phyloP scores from a whole-genome alignment of 1,140 invertebrate genomes.

The Pogonomyrmex californicus region DNA sequence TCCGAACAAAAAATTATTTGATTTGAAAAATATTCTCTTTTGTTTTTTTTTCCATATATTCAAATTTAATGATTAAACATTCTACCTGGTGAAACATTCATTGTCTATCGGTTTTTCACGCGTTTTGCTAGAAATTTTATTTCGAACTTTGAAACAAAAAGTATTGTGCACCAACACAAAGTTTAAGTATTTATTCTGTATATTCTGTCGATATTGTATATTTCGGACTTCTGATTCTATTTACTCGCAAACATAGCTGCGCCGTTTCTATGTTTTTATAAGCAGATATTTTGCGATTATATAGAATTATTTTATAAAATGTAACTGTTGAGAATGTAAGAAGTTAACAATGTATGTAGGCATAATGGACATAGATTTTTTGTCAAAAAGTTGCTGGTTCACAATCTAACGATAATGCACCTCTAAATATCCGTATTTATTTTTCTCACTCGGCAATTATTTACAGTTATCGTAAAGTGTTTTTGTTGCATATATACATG shows the following conservation, averaged over 20 bases:
- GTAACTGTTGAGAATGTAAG: not conserved
- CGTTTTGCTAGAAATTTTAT: constrained; percentile 28
- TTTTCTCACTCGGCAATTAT: not conserved
- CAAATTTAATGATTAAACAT: constrained; percentile 39
- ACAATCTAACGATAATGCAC: not conserved
- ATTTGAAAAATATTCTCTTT: constrained; percentile 23
- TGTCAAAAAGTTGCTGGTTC: constrained; percentile 4
- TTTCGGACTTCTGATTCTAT: constrained; percentile 36
- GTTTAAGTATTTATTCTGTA: constrained; percentile 30
- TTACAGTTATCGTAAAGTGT: not conserved
- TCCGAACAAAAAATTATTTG: constrained; percentile 6
- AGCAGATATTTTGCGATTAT: constrained; percentile 8
- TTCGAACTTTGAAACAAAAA: not conserved
- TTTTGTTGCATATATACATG: not conserved
- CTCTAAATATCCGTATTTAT: constrained; percentile 3
- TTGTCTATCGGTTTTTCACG: not conserved
- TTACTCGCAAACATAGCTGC: not conserved
- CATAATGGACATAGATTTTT: not conserved
- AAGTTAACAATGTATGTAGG: no score
- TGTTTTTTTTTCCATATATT: not conserved
- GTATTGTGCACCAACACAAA: not conserved
- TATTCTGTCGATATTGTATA: not conserved
- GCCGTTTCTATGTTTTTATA: constrained; percentile 15
- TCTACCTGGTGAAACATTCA: not conserved
- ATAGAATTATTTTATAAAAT: constrained; percentile 7